Percentiles rank a stretch among this genome's conserved stretches.
phyloP scores from a whole-genome alignment of 2,797 vertebrate genomes.

The Mallotus villosus region DNA sequence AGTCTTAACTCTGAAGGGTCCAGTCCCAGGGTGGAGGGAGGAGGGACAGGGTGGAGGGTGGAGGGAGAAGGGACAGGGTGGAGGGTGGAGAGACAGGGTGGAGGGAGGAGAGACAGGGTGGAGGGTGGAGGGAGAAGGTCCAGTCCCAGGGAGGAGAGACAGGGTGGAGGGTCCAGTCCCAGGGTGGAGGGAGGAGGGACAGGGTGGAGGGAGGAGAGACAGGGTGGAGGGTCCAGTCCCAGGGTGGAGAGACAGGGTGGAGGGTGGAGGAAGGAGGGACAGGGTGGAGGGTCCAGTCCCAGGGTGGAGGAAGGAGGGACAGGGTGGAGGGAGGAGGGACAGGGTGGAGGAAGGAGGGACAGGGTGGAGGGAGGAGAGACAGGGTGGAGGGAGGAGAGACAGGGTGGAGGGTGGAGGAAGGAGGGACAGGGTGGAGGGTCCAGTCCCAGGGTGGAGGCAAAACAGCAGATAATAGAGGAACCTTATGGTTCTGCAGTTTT shows the following conservation, averaged over 20 bases:
- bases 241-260: not conserved
- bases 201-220: too few relatives aligned
- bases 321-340: not conserved
- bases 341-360: too few relatives aligned
- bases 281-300: not conserved
- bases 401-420: not conserved
- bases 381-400: not conserved
- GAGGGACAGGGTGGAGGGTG: too few relatives aligned
- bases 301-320: not conserved
- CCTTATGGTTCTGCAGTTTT: constrained; percentile 33
- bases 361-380: too few relatives aligned
- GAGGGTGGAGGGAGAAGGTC: not conserved
- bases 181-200: not conserved
- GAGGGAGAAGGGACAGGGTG: not conserved
- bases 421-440: constrained; percentile 2
- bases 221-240: not conserved
- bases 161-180: not conserved
- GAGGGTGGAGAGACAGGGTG: not conserved
- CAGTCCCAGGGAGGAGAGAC: not conserved
- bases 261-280: not conserved
- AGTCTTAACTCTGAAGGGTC: not conserved
- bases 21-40: too few relatives aligned
- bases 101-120: not conserved
- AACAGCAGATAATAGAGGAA: constrained; percentile 33
- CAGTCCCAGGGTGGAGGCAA: constrained; percentile 6